Percentiles rank a stretch among this genome's conserved stretches.
phyloP scores from a whole-genome alignment of 1,140 invertebrate genomes.

The Microplitis mediator region DNA sequence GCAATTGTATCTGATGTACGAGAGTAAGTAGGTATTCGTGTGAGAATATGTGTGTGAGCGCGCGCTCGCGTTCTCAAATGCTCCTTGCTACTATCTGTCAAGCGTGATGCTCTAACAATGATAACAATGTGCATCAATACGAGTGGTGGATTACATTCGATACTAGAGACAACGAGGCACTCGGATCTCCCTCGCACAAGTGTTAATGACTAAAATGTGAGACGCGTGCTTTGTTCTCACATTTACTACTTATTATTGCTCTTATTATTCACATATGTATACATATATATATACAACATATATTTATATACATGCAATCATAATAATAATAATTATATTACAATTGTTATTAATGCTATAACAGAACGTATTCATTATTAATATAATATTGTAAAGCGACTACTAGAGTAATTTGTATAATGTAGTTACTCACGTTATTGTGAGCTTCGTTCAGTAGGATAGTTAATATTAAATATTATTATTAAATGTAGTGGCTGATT shows the following conservation, averaged over 20 bases:
- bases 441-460: not conserved
- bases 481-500: constrained; percentile 1
- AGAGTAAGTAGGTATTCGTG: no score
- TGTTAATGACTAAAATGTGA: not conserved
- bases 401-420: constrained; percentile 5
- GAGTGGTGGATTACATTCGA: no score
- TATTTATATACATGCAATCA: no score
- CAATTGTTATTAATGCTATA: not conserved
- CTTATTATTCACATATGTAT: no score
- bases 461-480: not conserved
- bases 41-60: not conserved
- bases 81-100: constrained; percentile 3
- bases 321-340: no score
- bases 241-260: no score
- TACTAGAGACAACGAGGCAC: not conserved
- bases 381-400: not conserved
- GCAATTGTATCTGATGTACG: not conserved
- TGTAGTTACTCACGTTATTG: not conserved
- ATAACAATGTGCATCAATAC: no score
- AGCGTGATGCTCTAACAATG: not conserved
- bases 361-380: not conserved
- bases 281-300: no score
- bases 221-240: constrained; percentile 10
- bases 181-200: not conserved
- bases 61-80: not conserved